Evolutionary conservation across 2,888 invertebrate species (phyloP), one percentile per base, ranked within the genome.

Genomic region (Dryococelus australis): DNA sequence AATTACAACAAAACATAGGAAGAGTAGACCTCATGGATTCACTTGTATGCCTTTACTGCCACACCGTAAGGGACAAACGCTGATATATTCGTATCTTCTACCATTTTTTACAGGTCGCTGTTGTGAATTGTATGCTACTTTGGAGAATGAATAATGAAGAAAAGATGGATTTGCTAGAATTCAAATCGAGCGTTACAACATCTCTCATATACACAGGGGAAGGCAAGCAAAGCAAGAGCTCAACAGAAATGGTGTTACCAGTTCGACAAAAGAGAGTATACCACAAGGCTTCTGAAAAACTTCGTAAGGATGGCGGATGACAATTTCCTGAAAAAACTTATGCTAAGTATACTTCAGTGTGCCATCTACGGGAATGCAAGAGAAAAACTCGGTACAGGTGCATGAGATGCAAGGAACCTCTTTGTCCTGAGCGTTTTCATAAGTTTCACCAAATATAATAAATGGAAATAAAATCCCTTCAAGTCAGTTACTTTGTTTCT

Each of bases 1-100:
- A n/a, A n/a, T n/a, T n/a, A n/a, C n/a, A n/a, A 79, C 12, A 47
- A 12, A 47, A 12, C 80, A 87, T 88, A 87, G 85, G 88, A 85
- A 87, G 87, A 20, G 88, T 87, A 0, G 88, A 88, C 43, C 85
- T 86, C 4, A 85, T 80, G 51, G 88, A 87, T 43, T 78, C 28
- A n/a, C 27, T 28, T 47, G 81, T 87, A 27, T 83, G 84, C 0
- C 24, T 83, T 81, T 88, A 87, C 80, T 47, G 47, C 27, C 65
- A 80, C 28, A n/a, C 53, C 24, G 43, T 47, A 5, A 86, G 85
- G 0, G 43, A 84, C 65, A 87, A 87, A 80, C 26, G 43, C 16
- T 87, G 86, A 81, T 86, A 87, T 35, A 43, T 81, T 47, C 5
- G 53, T 12, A 80, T 87, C 24, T 86, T 87, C 78, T 87, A 27